These are phyloP conservation scores for Calephelis virginiensis DNA, from an alignment of 1,140 invertebrate species.

Conservation along the genomic window DNA sequence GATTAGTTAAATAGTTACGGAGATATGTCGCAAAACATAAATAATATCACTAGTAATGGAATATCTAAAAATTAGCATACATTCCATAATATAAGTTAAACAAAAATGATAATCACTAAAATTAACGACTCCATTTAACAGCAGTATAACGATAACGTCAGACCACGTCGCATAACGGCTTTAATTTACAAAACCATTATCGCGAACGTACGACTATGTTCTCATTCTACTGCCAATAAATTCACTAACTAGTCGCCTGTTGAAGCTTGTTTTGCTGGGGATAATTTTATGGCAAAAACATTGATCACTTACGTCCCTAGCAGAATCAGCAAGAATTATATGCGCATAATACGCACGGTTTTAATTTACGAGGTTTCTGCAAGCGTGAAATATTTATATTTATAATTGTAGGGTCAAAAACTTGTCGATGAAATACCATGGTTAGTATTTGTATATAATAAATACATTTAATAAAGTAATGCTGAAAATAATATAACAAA, in stretches of 20 bases:
- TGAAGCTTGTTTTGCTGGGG: conserved; percentile 42
- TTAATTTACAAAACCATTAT: conserved; percentile 66
- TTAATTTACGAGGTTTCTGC: conserved; percentile 3
- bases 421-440: too few species aligned
- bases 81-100: conserved; percentile 40
- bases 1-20: too few species aligned
- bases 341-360: conserved; percentile 23
- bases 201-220: conserved; percentile 48
- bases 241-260: conserved; percentile 49
- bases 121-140: conserved; percentile 39
- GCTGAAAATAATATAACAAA: too few species aligned
- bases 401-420: too few species aligned
- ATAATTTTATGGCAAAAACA: conserved; percentile 54
- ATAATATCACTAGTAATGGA: too few species aligned
- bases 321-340: conserved; percentile 7
- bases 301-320: conserved; percentile 58
- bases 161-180: conserved; percentile 46
- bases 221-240: conserved; percentile 54
- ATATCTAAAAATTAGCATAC: conserved; percentile 15
- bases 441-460: too few species aligned
- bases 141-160: conserved; percentile 47
- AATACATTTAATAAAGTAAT: too few species aligned
- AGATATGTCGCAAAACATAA: too few species aligned
- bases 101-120: conserved; percentile 46
- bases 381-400: neutral